A percentile compares a stretch with the other conserved stretches of the same genome.
These are phyloP conservation scores for Gobiocypris rarus DNA, from an alignment of 2,113 vertebrate genomes.

Conservation along the genomic window DNA sequence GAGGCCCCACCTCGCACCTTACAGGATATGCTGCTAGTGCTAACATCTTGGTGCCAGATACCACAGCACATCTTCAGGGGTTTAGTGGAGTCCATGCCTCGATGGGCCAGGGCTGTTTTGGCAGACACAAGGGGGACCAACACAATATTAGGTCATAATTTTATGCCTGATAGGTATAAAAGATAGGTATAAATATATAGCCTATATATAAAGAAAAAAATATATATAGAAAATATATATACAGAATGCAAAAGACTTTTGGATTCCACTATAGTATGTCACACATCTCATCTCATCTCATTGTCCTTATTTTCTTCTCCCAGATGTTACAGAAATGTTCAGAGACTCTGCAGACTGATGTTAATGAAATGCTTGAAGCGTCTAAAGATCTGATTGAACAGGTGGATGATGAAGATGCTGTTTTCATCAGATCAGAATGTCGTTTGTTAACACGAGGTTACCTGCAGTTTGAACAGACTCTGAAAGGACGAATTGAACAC, in stretches of 20 bases:
- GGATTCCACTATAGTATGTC: neutral
- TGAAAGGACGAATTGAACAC: constrained; percentile 72
- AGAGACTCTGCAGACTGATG: constrained; percentile 66
- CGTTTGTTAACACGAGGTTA: constrained; percentile 74
- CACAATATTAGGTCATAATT: too few relatives aligned
- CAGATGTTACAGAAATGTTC: constrained; percentile 77
- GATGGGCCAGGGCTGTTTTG: too few relatives aligned
- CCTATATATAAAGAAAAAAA: too few relatives aligned
- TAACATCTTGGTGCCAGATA: too few relatives aligned
- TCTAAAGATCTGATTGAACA: constrained; percentile 72
- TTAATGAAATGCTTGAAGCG: constrained; percentile 70
- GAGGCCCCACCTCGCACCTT: too few relatives aligned
- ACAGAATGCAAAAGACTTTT: neutral
- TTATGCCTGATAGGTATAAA: too few relatives aligned
- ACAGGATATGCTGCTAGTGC: too few relatives aligned
- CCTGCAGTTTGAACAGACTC: constrained; percentile 73
- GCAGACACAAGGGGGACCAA: too few relatives aligned
- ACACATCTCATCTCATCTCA: neutral
- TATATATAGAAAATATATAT: too few relatives aligned
- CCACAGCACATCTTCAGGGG: too few relatives aligned
- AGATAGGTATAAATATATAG: too few relatives aligned
- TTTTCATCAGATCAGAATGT: constrained; percentile 75
- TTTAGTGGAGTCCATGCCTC: too few relatives aligned
- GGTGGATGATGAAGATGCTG: constrained; percentile 63
- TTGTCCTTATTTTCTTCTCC: neutral